Evolutionary conservation across 2,888 invertebrate genomes (phyloP).

Genomic region (Herminia tarsipennalis): DNA sequence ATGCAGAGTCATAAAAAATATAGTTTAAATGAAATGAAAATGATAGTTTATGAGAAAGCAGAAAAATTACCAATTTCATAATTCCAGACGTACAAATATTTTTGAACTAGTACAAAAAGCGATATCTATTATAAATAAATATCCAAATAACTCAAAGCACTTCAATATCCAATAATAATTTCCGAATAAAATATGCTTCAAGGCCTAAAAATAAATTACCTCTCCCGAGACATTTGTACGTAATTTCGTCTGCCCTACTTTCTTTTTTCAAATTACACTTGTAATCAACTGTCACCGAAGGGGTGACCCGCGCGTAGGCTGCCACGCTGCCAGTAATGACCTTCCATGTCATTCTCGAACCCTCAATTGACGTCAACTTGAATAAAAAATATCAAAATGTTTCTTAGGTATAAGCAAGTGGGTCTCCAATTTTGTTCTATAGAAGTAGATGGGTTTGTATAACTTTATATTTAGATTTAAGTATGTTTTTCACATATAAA

Average conservation of each 20-base stretch:
- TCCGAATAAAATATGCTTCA: conserved; percentile 6
- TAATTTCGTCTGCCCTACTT: conserved; percentile 28
- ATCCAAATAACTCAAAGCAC: conserved; percentile 4
- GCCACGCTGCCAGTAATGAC: conserved; percentile 28
- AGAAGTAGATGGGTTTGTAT: not conserved
- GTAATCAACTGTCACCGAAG: conserved; percentile 36
- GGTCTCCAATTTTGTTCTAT: conserved; percentile 10
- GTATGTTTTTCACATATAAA: not conserved
- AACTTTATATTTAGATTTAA: not conserved
- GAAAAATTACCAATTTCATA: too few species aligned
- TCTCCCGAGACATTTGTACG: conserved; percentile 21
- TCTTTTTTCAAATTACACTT: conserved; percentile 32
- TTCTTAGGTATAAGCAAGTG: conserved; percentile 8
- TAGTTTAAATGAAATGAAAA: too few species aligned
- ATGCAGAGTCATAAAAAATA: too few species aligned
- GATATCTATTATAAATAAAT: not conserved
- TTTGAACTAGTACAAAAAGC: not conserved
- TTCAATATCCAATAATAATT: conserved; percentile 15
- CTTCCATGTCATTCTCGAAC: conserved; percentile 23
- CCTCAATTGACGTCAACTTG: conserved; percentile 31
- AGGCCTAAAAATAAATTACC: conserved; percentile 17
- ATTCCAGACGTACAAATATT: too few species aligned
- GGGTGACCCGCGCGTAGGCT: conserved; percentile 28
- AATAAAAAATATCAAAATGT: conserved; percentile 9
- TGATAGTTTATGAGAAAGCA: too few species aligned